Base-by-base conservation (phyloP, 1,140 invertebrate genomes). In the Linepithema humile region DNA sequence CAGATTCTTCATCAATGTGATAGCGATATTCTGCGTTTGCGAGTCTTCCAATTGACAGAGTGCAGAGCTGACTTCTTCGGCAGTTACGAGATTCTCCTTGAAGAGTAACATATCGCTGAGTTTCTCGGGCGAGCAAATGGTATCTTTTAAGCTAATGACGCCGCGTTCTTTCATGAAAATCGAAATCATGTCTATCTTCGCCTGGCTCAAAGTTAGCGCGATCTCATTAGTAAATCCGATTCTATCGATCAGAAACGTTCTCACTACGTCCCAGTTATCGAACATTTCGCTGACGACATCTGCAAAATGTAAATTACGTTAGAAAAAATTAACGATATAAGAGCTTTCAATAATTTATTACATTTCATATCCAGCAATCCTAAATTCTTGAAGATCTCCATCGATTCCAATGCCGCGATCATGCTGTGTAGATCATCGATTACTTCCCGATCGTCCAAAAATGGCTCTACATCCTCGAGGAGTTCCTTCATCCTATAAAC, bases 1-100 rank as follows among this genome's bases (percentile, higher is more conserved):
- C 0, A 95, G 67, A 83, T 95, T 95, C 32, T 94, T 92, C 17
- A 95, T 86, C 3, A 96, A 87, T 38, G 93, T 90, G 0, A 94
- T 89, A 0, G 94, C 45, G 1, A 95, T 91, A 64, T 94, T 92
- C 78, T 94, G 92, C 0, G 93, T 94, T 4, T 91, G 90, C 0
- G 92, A 87, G 35, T 95, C 93, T 15, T 91, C 85, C 12, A 95
- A 72, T 3, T 92, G 92, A 53, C 95, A 96, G 75, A 96, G 92
- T 85, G 94, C 91, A 0, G 92, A 89, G 75, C 92, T 93, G 32
- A 94, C 85, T 89, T 93, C 91, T 38, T 94, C 90, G 53, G 88
- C 90, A 35, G 89, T 92, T 48, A 92, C 89, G 50, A 84, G 40
- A 20, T 67, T 78, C 9, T 62, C 70, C 59, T 92, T 87, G 64